A percentile compares a stretch with the other conserved stretches of the same genome.
Conservation (phyloP, 92 coral and sea anemone genomes). For the Pocillopora meandrina region DNA sequence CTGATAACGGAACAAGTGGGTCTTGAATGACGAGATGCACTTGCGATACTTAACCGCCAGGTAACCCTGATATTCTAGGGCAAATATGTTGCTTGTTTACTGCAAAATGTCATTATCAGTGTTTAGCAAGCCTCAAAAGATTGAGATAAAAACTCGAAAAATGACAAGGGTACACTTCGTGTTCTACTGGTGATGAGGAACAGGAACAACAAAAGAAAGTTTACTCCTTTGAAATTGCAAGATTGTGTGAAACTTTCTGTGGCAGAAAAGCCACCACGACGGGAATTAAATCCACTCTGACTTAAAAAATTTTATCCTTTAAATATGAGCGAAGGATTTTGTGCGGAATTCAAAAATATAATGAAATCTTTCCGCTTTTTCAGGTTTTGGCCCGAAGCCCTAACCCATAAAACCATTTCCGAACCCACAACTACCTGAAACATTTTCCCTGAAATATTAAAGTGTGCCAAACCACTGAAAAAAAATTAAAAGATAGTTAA, state of each 20-base stretch:
- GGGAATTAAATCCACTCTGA: too few species aligned
- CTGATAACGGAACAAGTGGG: slow-evolving; percentile 8
- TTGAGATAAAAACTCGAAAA: not conserved
- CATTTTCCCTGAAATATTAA: too few species aligned
- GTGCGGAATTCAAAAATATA: not conserved
- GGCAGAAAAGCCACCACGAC: too few species aligned
- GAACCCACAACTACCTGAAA: not conserved
- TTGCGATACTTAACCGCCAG: not conserved
- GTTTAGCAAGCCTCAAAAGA: not conserved
- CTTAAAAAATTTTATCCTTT: too few species aligned
- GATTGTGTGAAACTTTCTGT: too few species aligned
- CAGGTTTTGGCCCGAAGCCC: not conserved
- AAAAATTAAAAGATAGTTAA: too few species aligned
- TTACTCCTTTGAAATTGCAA: too few species aligned
- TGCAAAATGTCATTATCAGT: not conserved
- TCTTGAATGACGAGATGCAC: slow-evolving; percentile 26
- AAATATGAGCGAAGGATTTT: not conserved
- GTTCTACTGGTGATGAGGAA: too few species aligned
- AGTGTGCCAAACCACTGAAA: not conserved
- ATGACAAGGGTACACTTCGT: not conserved
- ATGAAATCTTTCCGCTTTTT: not conserved
- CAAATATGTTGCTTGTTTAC: slow-evolving; percentile 2
- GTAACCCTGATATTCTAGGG: slow-evolving; percentile 5
- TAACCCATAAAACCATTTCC: not conserved
- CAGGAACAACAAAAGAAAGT: too few species aligned